Evolutionary conservation across 2,113 vertebrate genomes (phyloP).

Genomic region (Bucco capensis): DNA sequence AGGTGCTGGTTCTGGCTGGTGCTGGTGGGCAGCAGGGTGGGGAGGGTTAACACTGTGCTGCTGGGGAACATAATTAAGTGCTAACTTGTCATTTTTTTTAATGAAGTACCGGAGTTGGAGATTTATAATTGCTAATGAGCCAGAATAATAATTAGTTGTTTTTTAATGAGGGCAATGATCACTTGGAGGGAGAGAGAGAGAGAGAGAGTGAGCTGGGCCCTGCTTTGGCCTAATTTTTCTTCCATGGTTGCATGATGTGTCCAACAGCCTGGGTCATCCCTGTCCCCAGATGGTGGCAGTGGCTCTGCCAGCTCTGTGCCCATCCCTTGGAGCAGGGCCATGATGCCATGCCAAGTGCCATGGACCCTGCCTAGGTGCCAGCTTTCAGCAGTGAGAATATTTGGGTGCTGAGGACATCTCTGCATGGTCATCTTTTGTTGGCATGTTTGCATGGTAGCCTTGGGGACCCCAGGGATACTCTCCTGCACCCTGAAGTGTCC

Average conservation of each 20-base stretch:
- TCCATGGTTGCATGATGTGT: neutral
- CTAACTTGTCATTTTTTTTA: constrained; percentile 77
- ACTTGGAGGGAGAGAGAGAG: constrained; percentile 51
- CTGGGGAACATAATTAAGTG: constrained; percentile 73
- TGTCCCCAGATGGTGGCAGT: neutral
- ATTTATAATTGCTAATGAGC: constrained; percentile 82
- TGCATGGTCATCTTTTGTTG: rapidly evolving
- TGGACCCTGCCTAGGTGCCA: rapidly evolving
- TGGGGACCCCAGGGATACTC: rapidly evolving
- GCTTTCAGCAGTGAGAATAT: rapidly evolving
- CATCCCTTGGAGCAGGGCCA: neutral
- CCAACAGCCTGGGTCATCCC: constrained; percentile 6
- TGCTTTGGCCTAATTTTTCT: constrained; percentile 66
- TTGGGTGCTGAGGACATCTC: neutral
- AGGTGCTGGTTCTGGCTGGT: neutral
- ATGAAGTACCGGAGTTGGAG: constrained; percentile 76
- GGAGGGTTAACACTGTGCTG: neutral
- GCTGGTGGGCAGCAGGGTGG: neutral
- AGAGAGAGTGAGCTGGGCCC: neutral
- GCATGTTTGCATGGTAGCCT: neutral
- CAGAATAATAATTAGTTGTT: constrained; percentile 79
- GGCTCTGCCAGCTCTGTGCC: neutral
- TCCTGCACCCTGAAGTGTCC: rapidly evolving
- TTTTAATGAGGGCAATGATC: constrained; percentile 78
- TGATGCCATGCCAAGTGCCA: rapidly evolving